Evolutionary conservation across 2,888 invertebrate species (phyloP).

Genomic region (Anthophora plumipes): DNA sequence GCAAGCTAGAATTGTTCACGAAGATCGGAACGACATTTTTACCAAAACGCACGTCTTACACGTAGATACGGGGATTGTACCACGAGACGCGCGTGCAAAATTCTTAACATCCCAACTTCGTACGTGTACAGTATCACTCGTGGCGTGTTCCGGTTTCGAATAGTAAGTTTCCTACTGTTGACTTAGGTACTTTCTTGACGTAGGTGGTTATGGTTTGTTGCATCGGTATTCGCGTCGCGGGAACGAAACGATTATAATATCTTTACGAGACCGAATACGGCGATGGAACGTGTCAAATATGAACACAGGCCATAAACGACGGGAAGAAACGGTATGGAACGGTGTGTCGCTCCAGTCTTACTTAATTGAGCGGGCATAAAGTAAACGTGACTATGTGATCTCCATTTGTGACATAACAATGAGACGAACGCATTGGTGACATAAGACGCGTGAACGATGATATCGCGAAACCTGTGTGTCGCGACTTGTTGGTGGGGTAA

Average conservation of each 20-base stretch:
- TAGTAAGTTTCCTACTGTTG: neutral
- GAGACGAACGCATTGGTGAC: slow-evolving; percentile 60
- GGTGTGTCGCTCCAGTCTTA: slow-evolving; percentile 21
- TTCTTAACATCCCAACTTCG: too few species aligned
- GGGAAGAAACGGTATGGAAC: neutral
- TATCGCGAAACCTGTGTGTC: slow-evolving; percentile 35
- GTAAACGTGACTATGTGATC: slow-evolving; percentile 56
- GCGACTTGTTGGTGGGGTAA: slow-evolving; percentile 19
- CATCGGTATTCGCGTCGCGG: neutral
- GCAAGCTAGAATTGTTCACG: neutral
- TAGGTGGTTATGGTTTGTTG: slow-evolving; percentile 34
- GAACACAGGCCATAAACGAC: slow-evolving; percentile 29
- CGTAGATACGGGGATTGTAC: too few species aligned
- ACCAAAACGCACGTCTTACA: slow-evolving; percentile 10
- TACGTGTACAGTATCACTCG: neutral
- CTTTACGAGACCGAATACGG: slow-evolving; percentile 24
- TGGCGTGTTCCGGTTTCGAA: slow-evolving; percentile 23
- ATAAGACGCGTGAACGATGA: slow-evolving; percentile 51
- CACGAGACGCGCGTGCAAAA: too few species aligned
- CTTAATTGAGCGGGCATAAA: slow-evolving; percentile 52
- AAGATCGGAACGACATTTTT: neutral
- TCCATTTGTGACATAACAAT: slow-evolving; percentile 62
- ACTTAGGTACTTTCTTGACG: neutral
- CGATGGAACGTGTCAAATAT: slow-evolving; percentile 35
- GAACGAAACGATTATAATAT: slow-evolving; percentile 5